These are phyloP conservation scores for Tyria jacobaeae DNA, from an alignment of 2,888 invertebrate species.

Conservation along the genomic window DNA sequence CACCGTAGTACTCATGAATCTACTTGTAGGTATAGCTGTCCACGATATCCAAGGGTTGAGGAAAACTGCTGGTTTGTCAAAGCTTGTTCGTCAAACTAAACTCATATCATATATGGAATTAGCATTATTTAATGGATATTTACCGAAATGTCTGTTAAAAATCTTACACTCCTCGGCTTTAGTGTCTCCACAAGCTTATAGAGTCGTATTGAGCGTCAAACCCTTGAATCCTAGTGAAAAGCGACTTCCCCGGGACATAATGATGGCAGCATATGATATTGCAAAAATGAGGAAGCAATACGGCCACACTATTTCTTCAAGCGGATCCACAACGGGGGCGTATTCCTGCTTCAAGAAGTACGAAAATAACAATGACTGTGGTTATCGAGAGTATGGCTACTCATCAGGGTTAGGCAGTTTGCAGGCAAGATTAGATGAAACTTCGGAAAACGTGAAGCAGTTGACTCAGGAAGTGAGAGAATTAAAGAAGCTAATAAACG, in stretches of 20 bases:
- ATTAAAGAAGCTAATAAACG: conserved; percentile 86
- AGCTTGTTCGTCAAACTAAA: conserved; percentile 94
- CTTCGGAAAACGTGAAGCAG: conserved; percentile 88
- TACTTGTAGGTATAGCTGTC: conserved; percentile 94
- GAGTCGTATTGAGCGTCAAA: conserved; percentile 93
- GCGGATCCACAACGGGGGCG: conserved; percentile 88
- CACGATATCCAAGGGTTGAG: conserved; percentile 95
- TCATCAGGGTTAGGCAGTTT: conserved; percentile 86
- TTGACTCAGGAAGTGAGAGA: conserved; percentile 90
- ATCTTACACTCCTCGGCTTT: conserved; percentile 92
- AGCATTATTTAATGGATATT: conserved; percentile 92
- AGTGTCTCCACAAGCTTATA: conserved; percentile 93
- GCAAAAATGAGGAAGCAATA: conserved; percentile 91
- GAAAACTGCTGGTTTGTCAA: conserved; percentile 94
- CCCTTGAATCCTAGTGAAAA: conserved; percentile 94
- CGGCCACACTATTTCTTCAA: conserved; percentile 89
- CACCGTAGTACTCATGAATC: conserved; percentile 94
- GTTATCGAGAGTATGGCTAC: conserved; percentile 85
- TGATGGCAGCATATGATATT: conserved; percentile 93
- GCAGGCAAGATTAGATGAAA: conserved; percentile 89
- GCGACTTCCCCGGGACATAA: conserved; percentile 91
- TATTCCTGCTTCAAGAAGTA: conserved; percentile 89
- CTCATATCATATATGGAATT: conserved; percentile 95
- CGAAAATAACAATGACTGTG: conserved; percentile 87
- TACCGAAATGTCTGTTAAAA: conserved; percentile 91